These are phyloP conservation scores for Onychomys arenicola DNA, from an alignment of 2,797 vertebrate genomes.

Conservation along the genomic window DNA sequence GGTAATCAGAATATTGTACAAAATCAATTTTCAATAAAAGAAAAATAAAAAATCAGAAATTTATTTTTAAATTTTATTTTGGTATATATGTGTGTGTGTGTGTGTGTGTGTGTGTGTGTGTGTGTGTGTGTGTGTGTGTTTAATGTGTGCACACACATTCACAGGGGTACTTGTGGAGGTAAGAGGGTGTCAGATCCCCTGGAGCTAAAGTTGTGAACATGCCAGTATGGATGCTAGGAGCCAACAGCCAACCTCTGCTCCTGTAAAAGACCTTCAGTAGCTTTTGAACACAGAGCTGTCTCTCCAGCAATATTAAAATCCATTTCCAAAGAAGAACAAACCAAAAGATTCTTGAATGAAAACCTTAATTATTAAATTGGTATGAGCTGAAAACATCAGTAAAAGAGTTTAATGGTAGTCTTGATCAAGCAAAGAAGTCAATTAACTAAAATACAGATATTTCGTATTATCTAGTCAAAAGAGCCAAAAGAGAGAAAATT, in stretches of 20 bases:
- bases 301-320: background rate
- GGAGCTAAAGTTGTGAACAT: background rate
- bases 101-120: too few relatives aligned
- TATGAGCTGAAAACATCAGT: background rate
- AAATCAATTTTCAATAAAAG: background rate
- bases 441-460: too few relatives aligned
- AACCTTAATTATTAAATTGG: background rate
- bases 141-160: background rate
- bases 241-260: background rate
- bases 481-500: background rate
- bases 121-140: too few relatives aligned
- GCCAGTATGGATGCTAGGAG: background rate
- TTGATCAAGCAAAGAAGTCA: too few relatives aligned
- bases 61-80: background rate
- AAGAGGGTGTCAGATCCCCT: too few relatives aligned
- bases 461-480: background rate
- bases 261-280: background rate
- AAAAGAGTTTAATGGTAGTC: too few relatives aligned
- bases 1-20: background rate
- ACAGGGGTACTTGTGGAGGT: background rate
- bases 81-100: too few relatives aligned
- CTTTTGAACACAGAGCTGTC: background rate
- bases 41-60: background rate
- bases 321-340: background rate
- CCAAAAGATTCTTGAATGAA: background rate